A percentile compares a stretch with the other conserved stretches of the same genome.
Conservation (phyloP, 2,113 vertebrate genomes). For the Syrmaticus mikado region DNA sequence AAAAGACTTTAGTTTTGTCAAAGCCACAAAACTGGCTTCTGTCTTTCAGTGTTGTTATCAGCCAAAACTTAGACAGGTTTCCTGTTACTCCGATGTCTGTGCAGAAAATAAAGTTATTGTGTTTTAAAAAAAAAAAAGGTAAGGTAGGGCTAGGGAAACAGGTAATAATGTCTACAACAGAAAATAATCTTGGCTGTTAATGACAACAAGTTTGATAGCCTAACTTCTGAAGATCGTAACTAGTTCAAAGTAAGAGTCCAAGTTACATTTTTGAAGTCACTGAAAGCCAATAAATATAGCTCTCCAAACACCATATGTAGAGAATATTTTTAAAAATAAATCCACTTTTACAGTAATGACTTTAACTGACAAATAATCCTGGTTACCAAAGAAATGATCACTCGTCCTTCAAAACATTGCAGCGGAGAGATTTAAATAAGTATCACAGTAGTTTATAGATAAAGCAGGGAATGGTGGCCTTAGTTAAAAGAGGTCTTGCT, state of each 20-base stretch:
- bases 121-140: no score
- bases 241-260: neutral
- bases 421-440: neutral
- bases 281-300: neutral
- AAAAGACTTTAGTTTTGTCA: neutral
- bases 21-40: neutral
- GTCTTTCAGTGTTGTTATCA: neutral
- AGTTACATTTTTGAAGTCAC: neutral
- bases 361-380: neutral
- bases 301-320: neutral
- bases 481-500: neutral
- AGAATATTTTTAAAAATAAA: neutral
- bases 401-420: neutral
- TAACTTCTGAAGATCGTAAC: neutral
- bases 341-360: neutral
- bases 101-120: neutral
- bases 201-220: neutral
- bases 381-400: neutral
- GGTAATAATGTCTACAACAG: neutral
- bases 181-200: neutral
- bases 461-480: neutral
- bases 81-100: neutral
- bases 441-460: neutral
- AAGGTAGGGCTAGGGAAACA: neutral
- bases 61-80: neutral